A percentile compares a stretch with the other conserved stretches of the same genome.
These are phyloP conservation scores for Chauna torquata DNA, from an alignment of 2,113 vertebrate genomes.

Conservation along the genomic window DNA sequence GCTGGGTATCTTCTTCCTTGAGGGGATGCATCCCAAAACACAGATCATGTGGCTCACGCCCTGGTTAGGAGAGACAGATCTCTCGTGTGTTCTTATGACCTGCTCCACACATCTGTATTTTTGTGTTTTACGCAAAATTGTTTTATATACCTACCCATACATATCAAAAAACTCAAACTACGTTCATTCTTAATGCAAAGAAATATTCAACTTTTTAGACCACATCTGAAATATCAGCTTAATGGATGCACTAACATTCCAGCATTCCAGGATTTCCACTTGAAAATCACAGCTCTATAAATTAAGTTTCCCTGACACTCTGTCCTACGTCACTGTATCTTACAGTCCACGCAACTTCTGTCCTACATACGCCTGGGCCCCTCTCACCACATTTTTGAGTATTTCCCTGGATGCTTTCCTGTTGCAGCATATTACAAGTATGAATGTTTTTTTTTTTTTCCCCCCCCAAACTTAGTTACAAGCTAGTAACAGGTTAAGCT, in stretches of 20 bases:
- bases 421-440: not conserved
- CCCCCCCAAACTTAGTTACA: not conserved
- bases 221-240: not conserved
- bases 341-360: not conserved
- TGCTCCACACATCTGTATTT: not conserved
- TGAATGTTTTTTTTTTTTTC: not conserved
- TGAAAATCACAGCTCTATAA: not conserved
- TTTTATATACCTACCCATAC: not conserved
- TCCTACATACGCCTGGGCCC: not conserved
- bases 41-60: fast-evolving
- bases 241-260: not conserved
- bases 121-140: not conserved
- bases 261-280: not conserved
- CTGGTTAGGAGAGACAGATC: fast-evolving
- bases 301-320: not conserved
- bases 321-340: not conserved
- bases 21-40: not conserved
- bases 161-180: not conserved
- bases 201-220: not conserved
- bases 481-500: not conserved
- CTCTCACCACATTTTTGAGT: not conserved
- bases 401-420: not conserved
- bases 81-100: not conserved
- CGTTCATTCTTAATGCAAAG: not conserved
- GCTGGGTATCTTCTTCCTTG: fast-evolving